Percentiles rank a stretch among this genome's conserved stretches.
phyloP scores from a whole-genome alignment of 2,888 invertebrate genomes.

The Gymnosoma rotundatum region DNA sequence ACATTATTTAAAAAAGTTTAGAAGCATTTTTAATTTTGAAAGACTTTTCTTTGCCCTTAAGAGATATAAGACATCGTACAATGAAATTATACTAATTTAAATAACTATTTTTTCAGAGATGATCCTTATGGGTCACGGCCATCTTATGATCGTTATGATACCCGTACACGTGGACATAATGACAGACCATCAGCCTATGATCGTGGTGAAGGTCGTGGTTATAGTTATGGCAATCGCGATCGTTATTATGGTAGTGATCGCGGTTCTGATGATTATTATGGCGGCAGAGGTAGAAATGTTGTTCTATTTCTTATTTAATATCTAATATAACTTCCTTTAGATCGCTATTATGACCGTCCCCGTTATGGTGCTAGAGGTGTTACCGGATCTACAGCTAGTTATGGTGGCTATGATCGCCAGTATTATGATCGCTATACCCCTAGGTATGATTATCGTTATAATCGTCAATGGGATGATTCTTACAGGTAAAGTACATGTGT shows the following conservation, averaged over 20 bases:
- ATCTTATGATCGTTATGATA: constrained; percentile 74
- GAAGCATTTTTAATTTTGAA: no score
- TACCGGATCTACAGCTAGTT: constrained; percentile 39
- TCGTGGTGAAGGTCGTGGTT: constrained; percentile 75
- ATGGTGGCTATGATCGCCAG: constrained; percentile 77
- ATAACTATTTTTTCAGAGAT: constrained; percentile 72
- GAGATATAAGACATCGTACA: no score
- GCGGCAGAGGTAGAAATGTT: constrained; percentile 64
- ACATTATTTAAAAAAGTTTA: no score
- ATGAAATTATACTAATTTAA: no score
- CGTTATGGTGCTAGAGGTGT: constrained; percentile 65
- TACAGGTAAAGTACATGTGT: constrained; percentile 80
- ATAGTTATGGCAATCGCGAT: constrained; percentile 80
- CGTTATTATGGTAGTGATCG: constrained; percentile 76
- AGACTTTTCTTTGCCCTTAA: no score
- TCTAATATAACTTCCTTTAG: constrained; percentile 67
- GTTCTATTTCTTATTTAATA: neutral
- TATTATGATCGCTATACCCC: constrained; percentile 80
- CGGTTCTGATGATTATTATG: constrained; percentile 73
- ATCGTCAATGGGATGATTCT: constrained; percentile 82
- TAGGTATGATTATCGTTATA: constrained; percentile 81
- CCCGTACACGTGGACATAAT: constrained; percentile 53
- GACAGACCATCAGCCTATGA: constrained; percentile 62
- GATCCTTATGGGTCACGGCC: constrained; percentile 76
- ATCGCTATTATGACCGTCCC: constrained; percentile 79